These are phyloP conservation scores for Aplidium turbinatum DNA, from an alignment of 23 tunicate species.

Conservation along the genomic window DNA sequence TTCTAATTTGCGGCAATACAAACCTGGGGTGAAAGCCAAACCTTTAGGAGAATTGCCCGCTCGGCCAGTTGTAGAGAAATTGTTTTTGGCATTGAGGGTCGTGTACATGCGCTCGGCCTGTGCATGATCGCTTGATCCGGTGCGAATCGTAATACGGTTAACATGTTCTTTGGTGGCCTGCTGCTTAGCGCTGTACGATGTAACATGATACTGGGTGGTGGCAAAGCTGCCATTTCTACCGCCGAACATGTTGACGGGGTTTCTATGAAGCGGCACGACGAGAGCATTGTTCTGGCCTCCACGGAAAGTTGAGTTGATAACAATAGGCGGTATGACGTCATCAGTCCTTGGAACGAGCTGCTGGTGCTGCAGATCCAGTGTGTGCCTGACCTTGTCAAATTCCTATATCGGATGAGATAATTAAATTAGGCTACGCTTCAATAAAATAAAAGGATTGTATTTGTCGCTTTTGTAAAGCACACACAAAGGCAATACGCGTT, in stretches of 20 bases:
- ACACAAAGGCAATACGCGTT: too few species aligned
- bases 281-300: constrained; percentile 50
- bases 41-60: constrained; percentile 37
- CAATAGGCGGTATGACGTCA: constrained; percentile 71
- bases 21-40: constrained; percentile 56
- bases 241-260: constrained; percentile 32
- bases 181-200: constrained; percentile 28
- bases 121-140: constrained; percentile 17
- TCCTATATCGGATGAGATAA: too few species aligned
- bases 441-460: too few species aligned
- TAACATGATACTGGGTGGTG: constrained; percentile 45
- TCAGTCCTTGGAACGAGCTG: constrained; percentile 36
- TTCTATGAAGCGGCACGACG: constrained; percentile 47
- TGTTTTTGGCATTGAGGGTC: constrained; percentile 41
- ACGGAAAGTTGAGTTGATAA: constrained; percentile 60
- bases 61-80: not conserved
- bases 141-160: constrained; percentile 20
- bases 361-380: constrained; percentile 43
- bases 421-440: too few species aligned
- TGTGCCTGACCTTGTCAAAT: constrained; percentile 51
- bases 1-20: constrained; percentile 56
- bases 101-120: constrained; percentile 10
- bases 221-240: constrained; percentile 44
- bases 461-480: too few species aligned
- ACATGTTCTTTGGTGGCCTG: not conserved